Conservation (phyloP, 1,140 invertebrate genomes). For the Drosophila tsacasi region DNA sequence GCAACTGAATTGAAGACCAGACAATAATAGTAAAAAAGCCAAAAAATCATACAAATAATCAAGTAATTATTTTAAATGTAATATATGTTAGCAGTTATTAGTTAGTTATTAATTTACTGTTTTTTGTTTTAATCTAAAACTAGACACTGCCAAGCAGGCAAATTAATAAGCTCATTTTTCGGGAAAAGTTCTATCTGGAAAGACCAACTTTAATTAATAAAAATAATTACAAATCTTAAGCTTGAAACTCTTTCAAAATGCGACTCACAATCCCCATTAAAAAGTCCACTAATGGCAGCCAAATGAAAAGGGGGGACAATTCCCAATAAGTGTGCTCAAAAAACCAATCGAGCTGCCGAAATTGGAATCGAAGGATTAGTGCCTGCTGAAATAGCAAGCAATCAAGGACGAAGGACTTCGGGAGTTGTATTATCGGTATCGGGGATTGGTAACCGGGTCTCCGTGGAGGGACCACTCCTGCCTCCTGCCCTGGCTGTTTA, state of each 20-base stretch:
- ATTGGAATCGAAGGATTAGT: background rate
- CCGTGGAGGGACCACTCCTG: background rate
- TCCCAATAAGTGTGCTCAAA: background rate
- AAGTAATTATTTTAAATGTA: too few species aligned
- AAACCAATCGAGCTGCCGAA: conserved; percentile 6
- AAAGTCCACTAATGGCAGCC: background rate
- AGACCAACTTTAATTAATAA: background rate
- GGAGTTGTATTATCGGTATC: background rate
- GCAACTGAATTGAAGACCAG: background rate
- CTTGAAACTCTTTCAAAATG: background rate
- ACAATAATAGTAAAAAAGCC: too few species aligned
- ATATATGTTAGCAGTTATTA: too few species aligned
- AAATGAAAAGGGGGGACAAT: background rate
- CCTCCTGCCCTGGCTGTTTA: background rate
- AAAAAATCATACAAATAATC: too few species aligned
- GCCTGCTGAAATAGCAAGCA: background rate
- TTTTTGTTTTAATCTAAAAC: too few species aligned
- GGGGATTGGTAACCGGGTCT: background rate
- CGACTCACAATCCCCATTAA: background rate
- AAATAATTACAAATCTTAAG: background rate
- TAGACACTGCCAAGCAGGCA: too few species aligned
- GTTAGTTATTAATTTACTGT: too few species aligned
- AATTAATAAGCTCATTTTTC: too few species aligned
- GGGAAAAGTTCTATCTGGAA: too few species aligned
- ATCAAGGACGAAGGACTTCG: background rate